These are phyloP conservation scores for Cacoxenus indagator DNA, from an alignment of 2,888 invertebrate genomes.

Conservation along the genomic window DNA sequence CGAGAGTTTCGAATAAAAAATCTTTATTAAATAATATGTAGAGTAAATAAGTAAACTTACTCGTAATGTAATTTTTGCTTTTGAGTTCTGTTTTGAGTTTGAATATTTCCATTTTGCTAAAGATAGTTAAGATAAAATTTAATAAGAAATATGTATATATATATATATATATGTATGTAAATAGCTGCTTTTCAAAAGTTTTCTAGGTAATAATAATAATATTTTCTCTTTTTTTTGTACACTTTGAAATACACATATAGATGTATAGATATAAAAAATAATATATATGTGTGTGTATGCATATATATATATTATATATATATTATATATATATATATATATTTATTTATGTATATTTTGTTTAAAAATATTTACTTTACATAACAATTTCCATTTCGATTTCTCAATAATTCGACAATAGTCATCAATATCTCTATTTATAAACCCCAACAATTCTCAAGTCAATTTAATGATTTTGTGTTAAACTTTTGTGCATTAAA, in stretches of 20 bases:
- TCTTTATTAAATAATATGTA: too few species aligned
- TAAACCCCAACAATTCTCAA: not conserved
- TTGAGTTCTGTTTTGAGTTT: conserved; percentile 27
- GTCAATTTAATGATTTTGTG: conserved; percentile 16
- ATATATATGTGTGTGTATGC: conserved; percentile 7
- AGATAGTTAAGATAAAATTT: conserved; percentile 15
- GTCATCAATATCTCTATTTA: not conserved
- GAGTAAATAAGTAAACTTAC: too few species aligned
- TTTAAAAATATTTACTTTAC: conserved; percentile 41
- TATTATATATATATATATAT: conserved; percentile 8
- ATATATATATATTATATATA: conserved; percentile 9
- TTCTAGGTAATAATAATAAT: conserved; percentile 56
- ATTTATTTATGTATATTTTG: conserved; percentile 31
- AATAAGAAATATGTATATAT: conserved; percentile 29
- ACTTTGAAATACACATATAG: conserved; percentile 36
- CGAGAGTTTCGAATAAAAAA: too few species aligned
- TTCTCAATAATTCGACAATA: not conserved
- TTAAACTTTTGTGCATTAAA: too few species aligned
- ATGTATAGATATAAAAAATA: conserved; percentile 1
- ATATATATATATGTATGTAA: conserved; percentile 47
- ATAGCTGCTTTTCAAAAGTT: conserved; percentile 56
- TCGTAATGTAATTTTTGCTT: conserved; percentile 1
- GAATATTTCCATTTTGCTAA: conserved; percentile 22
- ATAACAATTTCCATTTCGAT: conserved; percentile 25
- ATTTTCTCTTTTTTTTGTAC: conserved; percentile 32